Evolutionary conservation across 2,888 invertebrate species (phyloP).

Genomic region (Pilophorus perplexus): DNA sequence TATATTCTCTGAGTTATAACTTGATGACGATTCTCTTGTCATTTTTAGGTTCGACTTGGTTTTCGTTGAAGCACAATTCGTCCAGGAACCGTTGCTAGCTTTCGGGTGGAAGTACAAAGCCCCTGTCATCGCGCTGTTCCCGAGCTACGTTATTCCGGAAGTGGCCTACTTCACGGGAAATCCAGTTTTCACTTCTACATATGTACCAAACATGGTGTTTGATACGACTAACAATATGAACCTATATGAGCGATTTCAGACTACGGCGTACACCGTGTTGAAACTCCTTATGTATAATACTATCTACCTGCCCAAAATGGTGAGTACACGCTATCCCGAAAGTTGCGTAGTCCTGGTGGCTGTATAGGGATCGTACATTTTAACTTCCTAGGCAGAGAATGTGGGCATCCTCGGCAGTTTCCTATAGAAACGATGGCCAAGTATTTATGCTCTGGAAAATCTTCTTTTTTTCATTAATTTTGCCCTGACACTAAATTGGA

Average conservation of each 20-base stretch:
- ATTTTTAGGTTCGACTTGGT: constrained; percentile 44
- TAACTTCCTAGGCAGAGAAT: too few relatives aligned
- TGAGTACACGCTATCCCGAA: too few relatives aligned
- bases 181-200: constrained; percentile 40
- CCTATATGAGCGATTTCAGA: constrained; percentile 39
- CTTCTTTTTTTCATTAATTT: too few relatives aligned
- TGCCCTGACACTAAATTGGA: too few relatives aligned
- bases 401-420: too few relatives aligned
- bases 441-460: too few relatives aligned
- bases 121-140: constrained; percentile 40
- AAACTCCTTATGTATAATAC: constrained; percentile 34
- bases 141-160: constrained; percentile 14
- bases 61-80: constrained; percentile 44
- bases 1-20: too few relatives aligned
- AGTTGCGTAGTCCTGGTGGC: too few relatives aligned
- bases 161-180: constrained; percentile 41
- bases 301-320: constrained; percentile 41
- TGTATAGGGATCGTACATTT: too few relatives aligned
- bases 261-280: constrained; percentile 23
- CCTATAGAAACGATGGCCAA: too few relatives aligned
- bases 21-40: not conserved
- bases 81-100: constrained; percentile 44
- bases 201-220: constrained; percentile 36
- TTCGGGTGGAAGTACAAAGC: constrained; percentile 45
- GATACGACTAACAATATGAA: constrained; percentile 40